Base-by-base conservation (phyloP, 2,797 vertebrate genomes). In the Platyrinchus mystaceus region DNA sequence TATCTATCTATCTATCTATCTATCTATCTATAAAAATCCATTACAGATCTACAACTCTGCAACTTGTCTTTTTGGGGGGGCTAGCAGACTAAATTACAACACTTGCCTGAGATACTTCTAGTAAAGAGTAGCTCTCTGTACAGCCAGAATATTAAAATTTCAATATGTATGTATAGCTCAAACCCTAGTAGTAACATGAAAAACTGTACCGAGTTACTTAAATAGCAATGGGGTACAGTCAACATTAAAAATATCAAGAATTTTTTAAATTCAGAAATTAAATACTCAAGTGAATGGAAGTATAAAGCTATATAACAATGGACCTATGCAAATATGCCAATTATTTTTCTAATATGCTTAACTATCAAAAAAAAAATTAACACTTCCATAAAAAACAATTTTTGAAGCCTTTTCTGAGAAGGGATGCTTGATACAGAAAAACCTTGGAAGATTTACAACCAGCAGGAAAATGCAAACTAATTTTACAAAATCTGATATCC, bases 221-320 rank as follows among this genome's bases (percentile, higher is more conserved):
- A 73, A 70, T 10, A 80, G 46, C 36, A 90, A 62, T 0, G 0
- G 19, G 2, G 8, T n/a, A 66, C 9, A 59, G 13, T 0, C 4
- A 19, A 18, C 2, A 20, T 18, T 18, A 60, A 52, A 74, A 84
- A 85, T 34, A 82, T 3, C 8, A 37, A 46, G 11, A 76, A 2
- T 30, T 75, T 76, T 4, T 60, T 1, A 44, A 83, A 52, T 74
- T 74, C 28, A 74, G 36, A 49, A 79, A 58, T 30, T 14, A 67
- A 78, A 85, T 8, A 56, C 7, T 7, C 6, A 84, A 63, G 8
- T 47, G 24, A 62, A 74, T 9, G 12, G 36, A 89, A 55, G 9
- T n/a, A 52, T 28, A 49, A 44, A 52, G 60, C 56, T 41, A 36
- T 19, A 5, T 14, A 73, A 66, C 1, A 4, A 74, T 6, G 2